Evolutionary conservation across 1,140 invertebrate species (phyloP), one percentile per base, ranked within the genome.

Genomic region (Scaptodrosophila lebanonensis): DNA sequence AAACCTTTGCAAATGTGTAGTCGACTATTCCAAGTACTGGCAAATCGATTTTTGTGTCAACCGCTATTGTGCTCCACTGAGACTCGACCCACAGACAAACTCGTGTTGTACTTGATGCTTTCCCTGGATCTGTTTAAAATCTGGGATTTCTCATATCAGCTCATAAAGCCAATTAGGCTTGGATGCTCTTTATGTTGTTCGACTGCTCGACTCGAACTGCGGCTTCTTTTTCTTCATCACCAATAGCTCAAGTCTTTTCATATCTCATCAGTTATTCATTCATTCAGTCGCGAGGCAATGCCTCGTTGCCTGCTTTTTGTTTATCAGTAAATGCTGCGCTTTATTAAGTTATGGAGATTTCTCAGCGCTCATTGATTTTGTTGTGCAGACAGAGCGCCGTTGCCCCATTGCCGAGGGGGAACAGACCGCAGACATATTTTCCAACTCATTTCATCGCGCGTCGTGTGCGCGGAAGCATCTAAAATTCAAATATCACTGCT

Each of bases 401-500:
- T 11, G 12, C 18, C 1, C 27, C 30, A 29, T 20, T 35, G 16
- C 45, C 2, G 40, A 4, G 32, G 12, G 51, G 3, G 17, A 42
- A 40, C 9, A 30, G 42, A 49, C 61, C 57, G 30, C 62, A 69
- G 54, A 73, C 83, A 83, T 67, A 85, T 85, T 85, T 85, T 85
- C 72, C 76, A 72, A 79, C 51, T 75, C 83, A 85, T 79, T 84
- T 75, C 60, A 56, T 66, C 13, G 66, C 35, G 61, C 42, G 61
- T 66, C 56, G 44, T 45, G 48, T 18, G 13, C n/a, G 9, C 16
- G 33, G 20, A 36, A 54, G 44, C 68, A 82, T 62, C 68, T 64
- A 42, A 77, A 76, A 82, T 65, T 75, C 79, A 84, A 76, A 84
- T 76, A 66, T 79, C 70, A 65, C 45, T 53, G 68, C 42, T 64